Conservation (phyloP, 2,888 invertebrate genomes). For the Strigamia maritima region DNA sequence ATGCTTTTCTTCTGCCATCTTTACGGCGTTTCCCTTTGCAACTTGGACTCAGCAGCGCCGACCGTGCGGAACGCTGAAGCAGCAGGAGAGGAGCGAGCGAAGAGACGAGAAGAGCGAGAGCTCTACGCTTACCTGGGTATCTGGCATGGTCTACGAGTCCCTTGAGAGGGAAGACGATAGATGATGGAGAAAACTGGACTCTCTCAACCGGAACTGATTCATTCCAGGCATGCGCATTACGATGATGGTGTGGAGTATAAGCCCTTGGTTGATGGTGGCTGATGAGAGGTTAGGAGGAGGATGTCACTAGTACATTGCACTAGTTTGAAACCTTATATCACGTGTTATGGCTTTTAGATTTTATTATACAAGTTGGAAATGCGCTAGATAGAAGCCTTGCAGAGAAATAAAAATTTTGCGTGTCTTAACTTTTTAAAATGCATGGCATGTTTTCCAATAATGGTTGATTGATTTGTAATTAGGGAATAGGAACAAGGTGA, state of each 20-base stretch:
- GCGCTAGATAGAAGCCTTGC: not conserved
- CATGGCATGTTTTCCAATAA: not conserved
- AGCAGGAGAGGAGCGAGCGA: constrained; percentile 26
- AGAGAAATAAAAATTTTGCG: not conserved
- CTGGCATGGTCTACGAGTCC: constrained; percentile 28
- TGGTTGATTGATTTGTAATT: constrained; percentile 23
- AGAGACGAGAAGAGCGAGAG: constrained; percentile 5
- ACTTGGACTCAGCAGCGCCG: constrained; percentile 32
- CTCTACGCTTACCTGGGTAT: constrained; percentile 34
- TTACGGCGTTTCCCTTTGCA: constrained; percentile 21
- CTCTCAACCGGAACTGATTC: constrained; percentile 34
- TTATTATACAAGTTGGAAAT: constrained; percentile 19
- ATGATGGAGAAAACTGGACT: constrained; percentile 32
- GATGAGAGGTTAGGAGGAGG: constrained; percentile 31
- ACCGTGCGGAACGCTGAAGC: constrained; percentile 31
- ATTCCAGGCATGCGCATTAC: constrained; percentile 34
- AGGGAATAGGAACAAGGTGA: not conserved
- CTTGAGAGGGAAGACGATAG: constrained; percentile 32
- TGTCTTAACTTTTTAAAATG: constrained; percentile 5
- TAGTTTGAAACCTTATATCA: constrained; percentile 21
- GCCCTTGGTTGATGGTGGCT: constrained; percentile 30
- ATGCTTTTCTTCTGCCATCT: constrained; percentile 30
- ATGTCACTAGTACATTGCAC: constrained; percentile 27
- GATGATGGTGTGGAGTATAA: constrained; percentile 31
- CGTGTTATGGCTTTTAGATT: constrained; percentile 29